Base-by-base conservation (phyloP, 2,797 vertebrate species). In the Pipistrellus pygmaeus region DNA sequence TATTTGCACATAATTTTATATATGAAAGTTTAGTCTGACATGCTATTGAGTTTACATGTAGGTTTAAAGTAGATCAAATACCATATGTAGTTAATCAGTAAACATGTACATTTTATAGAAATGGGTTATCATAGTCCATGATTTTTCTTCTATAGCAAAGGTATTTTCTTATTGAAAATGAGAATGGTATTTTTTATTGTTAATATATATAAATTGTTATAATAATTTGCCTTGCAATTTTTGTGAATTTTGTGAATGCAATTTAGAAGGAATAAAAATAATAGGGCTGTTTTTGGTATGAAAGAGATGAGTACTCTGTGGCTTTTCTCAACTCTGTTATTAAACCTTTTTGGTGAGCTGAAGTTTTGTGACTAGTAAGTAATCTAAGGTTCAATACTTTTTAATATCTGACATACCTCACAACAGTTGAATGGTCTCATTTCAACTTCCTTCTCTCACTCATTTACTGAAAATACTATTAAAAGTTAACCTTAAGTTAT, bases 221-320 rank as follows among this genome's bases (percentile, higher is more conserved):
- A 93, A 69, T 82, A 77, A 90, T 57, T 90, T 90, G 30, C 60
- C 57, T 89, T 93, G 85, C 27, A 88, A 86, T 62, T 62, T 62
- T 62, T 62, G n/a, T 95, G 27, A 64, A 60, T 92, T 93, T 94
- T 90, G 41, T 81, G 60, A 88, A 60, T 88, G 66, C 92, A 77
- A 41, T 85, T 83, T 60, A 73, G 64, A 80, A 90, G 18, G 72
- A 81, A 68, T 88, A 85, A 94, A 92, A 87, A 75, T 81, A 62
- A 41, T 53, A 68, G 46, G 41, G 5, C 17, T 23, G 20, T 72
- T 95, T 87, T 94, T 85, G 66, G 25, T 88, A 23, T 38, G 23
- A 68, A 86, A 90, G 35, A 14, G 57, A 20, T 82, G 55, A 88
- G 25, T 48, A 13, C n/a, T 75, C 0, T 55, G 25, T 85, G 78